phyloP scores from a whole-genome alignment of 2,888 invertebrate genomes.

The Blomia tropicalis region DNA sequence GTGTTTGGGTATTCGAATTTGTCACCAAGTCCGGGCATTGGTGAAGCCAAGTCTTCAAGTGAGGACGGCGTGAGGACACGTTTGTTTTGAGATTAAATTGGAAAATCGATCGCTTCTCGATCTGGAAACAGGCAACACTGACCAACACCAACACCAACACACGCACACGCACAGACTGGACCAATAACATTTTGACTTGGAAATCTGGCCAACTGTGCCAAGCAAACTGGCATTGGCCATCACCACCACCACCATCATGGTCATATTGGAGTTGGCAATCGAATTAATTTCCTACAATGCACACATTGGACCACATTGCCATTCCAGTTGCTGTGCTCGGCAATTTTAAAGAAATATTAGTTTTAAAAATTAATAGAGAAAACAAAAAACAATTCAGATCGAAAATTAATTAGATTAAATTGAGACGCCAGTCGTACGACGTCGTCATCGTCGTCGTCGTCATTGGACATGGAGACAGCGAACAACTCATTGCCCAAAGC shows the following conservation, averaged over 20 bases:
- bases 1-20: background rate
- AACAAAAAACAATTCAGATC: background rate
- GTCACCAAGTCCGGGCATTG: background rate
- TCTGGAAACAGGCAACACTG: background rate
- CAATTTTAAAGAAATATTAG: slow-evolving; percentile 11
- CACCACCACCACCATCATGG: background rate
- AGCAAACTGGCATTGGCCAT: too few relatives aligned
- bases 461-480: background rate
- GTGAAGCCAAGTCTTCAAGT: background rate
- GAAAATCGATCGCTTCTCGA: background rate
- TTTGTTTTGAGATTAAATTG: background rate
- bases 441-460: background rate
- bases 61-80: background rate
- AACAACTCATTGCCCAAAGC: background rate
- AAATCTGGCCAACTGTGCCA: slow-evolving; percentile 1
- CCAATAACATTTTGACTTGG: slow-evolving; percentile 4
- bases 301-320: too few relatives aligned
- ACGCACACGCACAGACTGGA: background rate
- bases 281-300: background rate
- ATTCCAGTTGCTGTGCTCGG: background rate
- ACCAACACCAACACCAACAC: background rate
- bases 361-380: slow-evolving; percentile 12
- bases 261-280: background rate
- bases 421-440: background rate
- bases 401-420: slow-evolving; percentile 13